phyloP scores from a whole-genome alignment of 2,888 invertebrate genomes.

The Crocallis elinguaria region DNA sequence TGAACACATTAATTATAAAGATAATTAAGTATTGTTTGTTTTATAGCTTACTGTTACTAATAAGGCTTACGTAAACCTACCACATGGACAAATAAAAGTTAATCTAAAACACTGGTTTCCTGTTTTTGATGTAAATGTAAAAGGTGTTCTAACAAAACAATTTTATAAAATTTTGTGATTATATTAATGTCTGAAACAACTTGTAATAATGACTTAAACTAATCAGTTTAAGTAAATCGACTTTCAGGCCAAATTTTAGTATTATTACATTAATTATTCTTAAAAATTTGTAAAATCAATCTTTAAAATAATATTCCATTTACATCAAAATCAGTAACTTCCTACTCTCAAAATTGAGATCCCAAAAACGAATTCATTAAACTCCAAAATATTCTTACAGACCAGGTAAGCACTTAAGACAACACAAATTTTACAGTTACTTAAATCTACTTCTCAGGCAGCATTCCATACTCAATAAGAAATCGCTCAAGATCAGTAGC shows the following conservation, averaged over 20 bases:
- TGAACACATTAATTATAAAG: neutral
- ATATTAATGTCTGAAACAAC: too few species aligned
- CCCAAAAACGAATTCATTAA: constrained; percentile 3
- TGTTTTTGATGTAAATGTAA: neutral
- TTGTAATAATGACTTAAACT: too few species aligned
- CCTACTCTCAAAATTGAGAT: constrained; percentile 1
- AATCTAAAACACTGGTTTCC: neutral
- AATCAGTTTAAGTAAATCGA: too few species aligned
- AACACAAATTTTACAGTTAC: constrained; percentile 10
- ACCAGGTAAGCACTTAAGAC: constrained; percentile 11
- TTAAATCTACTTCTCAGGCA: constrained; percentile 87
- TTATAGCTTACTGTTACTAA: constrained; percentile 6
- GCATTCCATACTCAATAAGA: constrained; percentile 93
- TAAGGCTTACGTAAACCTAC: constrained; percentile 15
- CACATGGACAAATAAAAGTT: constrained; percentile 7
- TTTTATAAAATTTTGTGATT: too few species aligned
- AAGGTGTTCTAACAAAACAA: neutral
- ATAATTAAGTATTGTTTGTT: neutral
- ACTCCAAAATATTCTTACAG: neutral
- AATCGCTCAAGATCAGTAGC: constrained; percentile 95
- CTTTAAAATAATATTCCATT: too few species aligned
- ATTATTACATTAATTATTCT: too few species aligned
- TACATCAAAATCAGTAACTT: neutral
- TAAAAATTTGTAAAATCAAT: too few species aligned
- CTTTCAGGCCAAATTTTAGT: too few species aligned